Evolutionary conservation across 1,140 invertebrate genomes (phyloP).

Genomic region (Leptinotarsa undecemlineata): DNA sequence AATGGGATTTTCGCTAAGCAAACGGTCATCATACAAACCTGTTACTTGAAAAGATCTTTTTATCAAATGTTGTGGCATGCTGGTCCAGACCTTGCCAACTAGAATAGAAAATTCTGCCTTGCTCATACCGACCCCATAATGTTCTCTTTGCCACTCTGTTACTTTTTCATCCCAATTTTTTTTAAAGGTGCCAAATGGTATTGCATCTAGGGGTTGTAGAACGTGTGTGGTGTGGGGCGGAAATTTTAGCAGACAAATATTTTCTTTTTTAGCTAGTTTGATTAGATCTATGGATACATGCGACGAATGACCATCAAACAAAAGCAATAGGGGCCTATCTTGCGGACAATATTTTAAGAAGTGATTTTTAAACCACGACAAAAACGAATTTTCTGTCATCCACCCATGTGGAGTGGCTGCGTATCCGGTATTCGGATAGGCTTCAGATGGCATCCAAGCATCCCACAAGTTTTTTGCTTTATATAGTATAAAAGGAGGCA

Average conservation of each 20-base stretch:
- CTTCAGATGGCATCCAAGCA: background rate
- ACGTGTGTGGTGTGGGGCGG: background rate
- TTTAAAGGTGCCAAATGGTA: constrained; percentile 5
- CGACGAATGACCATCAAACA: background rate
- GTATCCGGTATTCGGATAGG: background rate
- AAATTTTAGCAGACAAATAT: constrained; percentile 2
- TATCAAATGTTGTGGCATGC: background rate
- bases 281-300: constrained; percentile 5
- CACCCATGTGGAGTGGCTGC: constrained; percentile 1
- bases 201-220: constrained; percentile 1
- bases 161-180: background rate
- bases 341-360: constrained; percentile 4
- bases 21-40: background rate
- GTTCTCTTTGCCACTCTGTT: constrained; percentile 4
- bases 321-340: background rate
- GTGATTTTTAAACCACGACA: background rate
- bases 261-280: constrained; percentile 5
- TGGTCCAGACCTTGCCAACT: constrained; percentile 4
- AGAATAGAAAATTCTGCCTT: constrained; percentile 6
- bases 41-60: background rate
- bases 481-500: constrained; percentile 2
- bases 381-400: background rate
- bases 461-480: constrained; percentile 2
- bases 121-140: constrained; percentile 1
- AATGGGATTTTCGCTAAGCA: background rate